Evolutionary conservation across 2,888 invertebrate species (phyloP), one percentile per base, ranked within the genome.

Genomic region (Philhelius pedissequus): DNA sequence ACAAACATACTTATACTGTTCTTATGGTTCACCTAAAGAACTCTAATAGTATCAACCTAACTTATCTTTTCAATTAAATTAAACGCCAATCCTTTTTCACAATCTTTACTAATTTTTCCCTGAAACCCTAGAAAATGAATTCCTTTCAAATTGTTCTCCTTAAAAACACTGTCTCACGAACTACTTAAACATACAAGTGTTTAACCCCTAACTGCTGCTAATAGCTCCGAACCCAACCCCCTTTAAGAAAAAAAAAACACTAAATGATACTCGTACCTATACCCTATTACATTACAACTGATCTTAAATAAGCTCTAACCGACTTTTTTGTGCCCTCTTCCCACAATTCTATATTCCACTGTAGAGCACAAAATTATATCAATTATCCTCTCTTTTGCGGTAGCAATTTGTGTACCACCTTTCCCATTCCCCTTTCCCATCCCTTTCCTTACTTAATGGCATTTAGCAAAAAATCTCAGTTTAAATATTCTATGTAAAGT

Each of bases 381-480:
- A 81, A 81, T 81, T 81, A 76, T 76, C 50, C 22, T 62, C 60
- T 75, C 70, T 71, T 71, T 81, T 76, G 76, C 48, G 76, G 76
- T 50, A 27, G 76, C 75, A 81, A 81, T 76, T 76, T 76, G 75
- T 71, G 48, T 40, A 64, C 35, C 54, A 60, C n/a, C n/a, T 58
- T 73, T 58, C 48, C 7, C 25, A 5, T 22, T 4, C 1, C 18
- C 18, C 18, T 9, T 0, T 11, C 8, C 0, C 11, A 3, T 0
- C 0, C 45, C 11, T 22, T 22, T 2, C 9, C 2, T 0, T 52
- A 48, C 56, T 58, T 35, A 54, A 2, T 15, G 4, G n/a, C n/a
- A n/a, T n/a, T 69, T 75, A 56, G 62, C 80, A 40, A 80, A 74
- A 69, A 76, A 81, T 76, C 81, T 70, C 70, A 32, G 35, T 70